Evolutionary conservation across 2,888 invertebrate genomes (phyloP).

Genomic region (Gisinianus flammeolus): DNA sequence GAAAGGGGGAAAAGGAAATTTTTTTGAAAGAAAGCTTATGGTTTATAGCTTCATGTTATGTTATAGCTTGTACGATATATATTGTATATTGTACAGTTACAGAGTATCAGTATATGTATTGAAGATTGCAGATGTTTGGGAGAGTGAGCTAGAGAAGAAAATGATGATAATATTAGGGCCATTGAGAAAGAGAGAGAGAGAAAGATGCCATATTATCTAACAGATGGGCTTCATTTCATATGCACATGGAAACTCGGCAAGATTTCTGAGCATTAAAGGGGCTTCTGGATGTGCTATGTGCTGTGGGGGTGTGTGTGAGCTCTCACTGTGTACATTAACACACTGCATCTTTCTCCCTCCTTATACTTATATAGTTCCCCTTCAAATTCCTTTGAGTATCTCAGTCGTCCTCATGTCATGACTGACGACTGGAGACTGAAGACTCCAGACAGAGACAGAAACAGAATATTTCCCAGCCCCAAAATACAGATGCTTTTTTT

Average conservation of each 20-base stretch:
- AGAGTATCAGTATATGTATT: not conserved
- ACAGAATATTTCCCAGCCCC: too few species aligned
- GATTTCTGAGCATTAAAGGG: not conserved
- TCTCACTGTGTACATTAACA: not conserved
- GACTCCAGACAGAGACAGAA: too few species aligned
- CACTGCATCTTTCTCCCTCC: too few species aligned
- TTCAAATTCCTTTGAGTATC: too few species aligned
- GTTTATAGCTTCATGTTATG: not conserved
- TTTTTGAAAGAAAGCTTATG: not conserved
- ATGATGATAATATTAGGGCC: conserved; percentile 15
- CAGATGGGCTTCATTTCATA: conserved; percentile 18
- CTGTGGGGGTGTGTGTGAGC: not conserved
- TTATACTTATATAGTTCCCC: too few species aligned
- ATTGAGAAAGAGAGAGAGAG: conserved; percentile 3
- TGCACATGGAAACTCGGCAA: not conserved
- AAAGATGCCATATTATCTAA: conserved; percentile 7
- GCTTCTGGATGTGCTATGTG: not conserved
- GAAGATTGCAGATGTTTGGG: too few species aligned
- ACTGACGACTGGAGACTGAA: too few species aligned
- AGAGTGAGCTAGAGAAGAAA: not conserved
- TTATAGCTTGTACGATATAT: not conserved
- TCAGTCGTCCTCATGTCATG: too few species aligned
- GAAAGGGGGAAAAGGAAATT: conserved; percentile 1
- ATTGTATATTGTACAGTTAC: not conserved
- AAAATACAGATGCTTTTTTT: too few species aligned